phyloP scores from a whole-genome alignment of 2,888 invertebrate genomes.

The Ctenicera cuprea region DNA sequence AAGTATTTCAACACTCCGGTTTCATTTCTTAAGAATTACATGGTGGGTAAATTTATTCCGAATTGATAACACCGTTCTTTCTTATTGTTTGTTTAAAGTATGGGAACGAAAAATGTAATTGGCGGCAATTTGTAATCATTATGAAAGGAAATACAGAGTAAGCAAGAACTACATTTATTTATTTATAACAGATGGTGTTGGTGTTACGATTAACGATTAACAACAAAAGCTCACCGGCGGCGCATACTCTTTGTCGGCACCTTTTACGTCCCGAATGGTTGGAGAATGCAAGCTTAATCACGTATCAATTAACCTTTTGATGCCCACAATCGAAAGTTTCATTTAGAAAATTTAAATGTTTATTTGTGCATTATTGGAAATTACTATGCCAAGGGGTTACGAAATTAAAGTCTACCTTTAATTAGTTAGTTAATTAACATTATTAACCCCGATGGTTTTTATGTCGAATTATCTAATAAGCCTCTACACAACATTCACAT shows the following conservation, averaged over 20 bases:
- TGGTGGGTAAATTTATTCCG: slow-evolving; percentile 2
- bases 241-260: neutral
- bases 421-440: too few relatives aligned
- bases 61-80: slow-evolving; percentile 4
- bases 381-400: neutral
- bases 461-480: too few relatives aligned
- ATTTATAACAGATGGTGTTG: neutral
- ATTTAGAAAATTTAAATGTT: slow-evolving; percentile 4
- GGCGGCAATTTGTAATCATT: neutral
- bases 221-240: neutral
- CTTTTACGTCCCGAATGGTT: neutral
- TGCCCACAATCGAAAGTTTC: neutral
- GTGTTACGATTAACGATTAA: slow-evolving; percentile 1
- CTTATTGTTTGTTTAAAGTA: neutral
- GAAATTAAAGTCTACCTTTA: neutral
- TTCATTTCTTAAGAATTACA: slow-evolving; percentile 4
- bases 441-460: too few relatives aligned
- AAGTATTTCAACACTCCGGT: slow-evolving; percentile 3
- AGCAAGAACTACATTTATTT: neutral
- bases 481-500: too few relatives aligned
- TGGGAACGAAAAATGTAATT: neutral
- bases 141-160: neutral
- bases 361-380: neutral
- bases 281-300: slow-evolving; percentile 7
- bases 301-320: slow-evolving; percentile 9